A percentile compares a stretch with the other conserved stretches of the same genome.
phyloP scores from a whole-genome alignment of 2,888 invertebrate genomes.

The Mamestra brassicae region DNA sequence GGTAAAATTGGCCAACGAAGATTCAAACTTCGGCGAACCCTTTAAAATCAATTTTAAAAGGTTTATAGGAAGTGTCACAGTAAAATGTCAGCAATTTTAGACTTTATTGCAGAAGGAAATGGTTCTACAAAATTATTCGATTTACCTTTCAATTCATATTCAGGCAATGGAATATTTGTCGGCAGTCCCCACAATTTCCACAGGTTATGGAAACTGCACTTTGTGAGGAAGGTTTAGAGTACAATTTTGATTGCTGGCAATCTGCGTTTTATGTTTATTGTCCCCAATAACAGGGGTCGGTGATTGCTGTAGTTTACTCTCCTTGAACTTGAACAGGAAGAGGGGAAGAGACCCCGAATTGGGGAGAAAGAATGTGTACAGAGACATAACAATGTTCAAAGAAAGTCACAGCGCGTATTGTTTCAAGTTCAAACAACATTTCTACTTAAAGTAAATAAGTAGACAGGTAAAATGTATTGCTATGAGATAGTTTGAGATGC shows the following conservation, averaged over 20 bases:
- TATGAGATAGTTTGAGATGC: background rate
- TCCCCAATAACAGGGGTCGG: slow-evolving; percentile 39
- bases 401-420: slow-evolving; percentile 21
- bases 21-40: slow-evolving; percentile 15
- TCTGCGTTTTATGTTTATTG: slow-evolving; percentile 21
- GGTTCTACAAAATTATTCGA: slow-evolving; percentile 7
- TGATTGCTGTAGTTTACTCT: slow-evolving; percentile 50
- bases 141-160: slow-evolving; percentile 15
- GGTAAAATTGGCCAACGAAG: slow-evolving; percentile 10
- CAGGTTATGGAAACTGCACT: slow-evolving; percentile 11
- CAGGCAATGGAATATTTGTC: slow-evolving; percentile 24
- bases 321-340: slow-evolving; percentile 48
- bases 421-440: background rate
- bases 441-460: background rate
- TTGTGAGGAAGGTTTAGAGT: background rate
- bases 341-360: slow-evolving; percentile 31
- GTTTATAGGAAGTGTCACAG: background rate
- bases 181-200: background rate
- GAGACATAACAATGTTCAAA: slow-evolving; percentile 17
- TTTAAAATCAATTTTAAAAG: slow-evolving; percentile 32
- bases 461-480: background rate
- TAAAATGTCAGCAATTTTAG: background rate
- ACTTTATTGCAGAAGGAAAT: slow-evolving; percentile 11
- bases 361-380: slow-evolving; percentile 20
- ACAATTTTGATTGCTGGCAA: slow-evolving; percentile 24